Evolutionary conservation across 2,797 vertebrate genomes (phyloP), one percentile per base, ranked within the genome.

Genomic region (Smutsia gigantea): DNA sequence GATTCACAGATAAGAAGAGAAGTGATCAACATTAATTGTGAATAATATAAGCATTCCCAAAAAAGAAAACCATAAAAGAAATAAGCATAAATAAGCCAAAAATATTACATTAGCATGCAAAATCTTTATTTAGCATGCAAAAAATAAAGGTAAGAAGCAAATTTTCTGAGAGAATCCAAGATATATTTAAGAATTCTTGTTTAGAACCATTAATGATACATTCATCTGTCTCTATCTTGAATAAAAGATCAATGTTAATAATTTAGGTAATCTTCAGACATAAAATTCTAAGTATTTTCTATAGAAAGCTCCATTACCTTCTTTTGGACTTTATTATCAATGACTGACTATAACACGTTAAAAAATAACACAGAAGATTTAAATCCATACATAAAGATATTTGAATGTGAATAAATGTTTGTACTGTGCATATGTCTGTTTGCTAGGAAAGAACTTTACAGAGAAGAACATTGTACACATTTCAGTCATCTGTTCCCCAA

Each of bases 21-120:
- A 97, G 59, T 88, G 37, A 25, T 79, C 1, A 88, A 0, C 59
- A 97, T 97, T 97, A 97, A 96, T 96, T 97, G 93, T 95, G 93
- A 96, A 97, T 92, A 94, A 97, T 3, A 91, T 29, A 66, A 94
- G 4, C 61, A 68, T 97, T 94, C 51, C 93, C 88, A 72, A 57
- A 94, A 75, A 69, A 42, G 27, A 49, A 71, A 9, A 74, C 77
- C 87, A 64, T 84, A 59, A 87, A 95, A 93, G 19, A 86, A 71
- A 69, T 63, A 78, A 57, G 2, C 5, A 55, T 37, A 19, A 0
- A 66, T 34, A 39, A 39, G 27, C 7, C 93, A 75, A 86, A 90
- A 63, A 49, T 55, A 84, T 81, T 39, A 74, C 2, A 77, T 64
- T 79, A 69, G 27, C 23, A 31, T 61, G 12, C 23, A 79, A 46